These are phyloP conservation scores for Spea hammondii DNA, from an alignment of 2,797 vertebrate genomes.

Conservation along the genomic window DNA sequence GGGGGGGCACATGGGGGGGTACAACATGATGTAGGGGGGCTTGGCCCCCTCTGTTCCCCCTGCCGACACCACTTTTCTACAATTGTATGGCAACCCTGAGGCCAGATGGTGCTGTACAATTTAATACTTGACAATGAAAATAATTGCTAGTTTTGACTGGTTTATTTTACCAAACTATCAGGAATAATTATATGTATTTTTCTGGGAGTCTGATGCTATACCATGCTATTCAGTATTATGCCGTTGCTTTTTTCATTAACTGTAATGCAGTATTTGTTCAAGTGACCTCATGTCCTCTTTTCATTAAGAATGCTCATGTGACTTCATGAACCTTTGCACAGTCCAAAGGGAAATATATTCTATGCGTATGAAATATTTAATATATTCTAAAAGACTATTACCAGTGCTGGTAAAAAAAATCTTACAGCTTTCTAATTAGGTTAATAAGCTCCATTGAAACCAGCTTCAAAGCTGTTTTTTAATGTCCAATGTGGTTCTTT, in stretches of 20 bases:
- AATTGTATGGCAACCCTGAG: neutral
- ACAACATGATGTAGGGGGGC: too few species aligned
- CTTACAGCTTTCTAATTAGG: conserved; percentile 49
- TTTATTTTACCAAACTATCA: neutral
- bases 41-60: too few species aligned
- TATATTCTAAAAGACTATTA: conserved; percentile 49
- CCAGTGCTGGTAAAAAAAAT: conserved; percentile 38
- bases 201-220: neutral
- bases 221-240: conserved; percentile 1
- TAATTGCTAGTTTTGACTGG: neutral
- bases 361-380: conserved; percentile 49
- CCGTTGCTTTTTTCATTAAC: conserved; percentile 37
- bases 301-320: conserved; percentile 44
- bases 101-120: neutral
- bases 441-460: conserved; percentile 52
- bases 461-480: conserved; percentile 40
- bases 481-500: conserved; percentile 18
- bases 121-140: neutral
- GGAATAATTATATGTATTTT: neutral
- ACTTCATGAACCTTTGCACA: conserved; percentile 48
- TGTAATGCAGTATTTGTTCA: conserved; percentile 34
- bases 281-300: conserved; percentile 42
- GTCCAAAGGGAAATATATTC: conserved; percentile 49
- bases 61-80: neutral
- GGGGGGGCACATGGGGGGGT: too few species aligned